Conservation (phyloP, 2,888 invertebrate genomes). For the Caenorhabditis sp. region DNA sequence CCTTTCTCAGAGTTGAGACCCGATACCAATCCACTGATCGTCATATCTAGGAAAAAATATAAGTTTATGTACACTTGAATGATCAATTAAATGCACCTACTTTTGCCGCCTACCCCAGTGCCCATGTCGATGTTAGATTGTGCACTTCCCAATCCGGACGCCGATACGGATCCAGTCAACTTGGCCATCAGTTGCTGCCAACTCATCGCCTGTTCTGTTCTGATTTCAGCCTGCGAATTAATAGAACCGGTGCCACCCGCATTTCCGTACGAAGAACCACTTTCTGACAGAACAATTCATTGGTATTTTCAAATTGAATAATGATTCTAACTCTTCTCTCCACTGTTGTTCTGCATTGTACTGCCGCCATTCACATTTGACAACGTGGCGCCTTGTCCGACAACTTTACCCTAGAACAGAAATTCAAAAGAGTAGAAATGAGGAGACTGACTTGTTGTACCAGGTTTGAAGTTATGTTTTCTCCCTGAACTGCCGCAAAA, state of each 20-base stretch:
- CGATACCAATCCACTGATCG: constrained; percentile 68
- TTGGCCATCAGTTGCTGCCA: constrained; percentile 67
- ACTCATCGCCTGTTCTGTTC: constrained; percentile 54
- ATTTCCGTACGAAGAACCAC: constrained; percentile 57
- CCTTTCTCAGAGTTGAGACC: constrained; percentile 64
- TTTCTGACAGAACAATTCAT: constrained; percentile 14
- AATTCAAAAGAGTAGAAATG: background rate
- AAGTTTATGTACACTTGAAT: background rate
- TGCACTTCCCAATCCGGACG: constrained; percentile 68
- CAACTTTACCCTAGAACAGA: constrained; percentile 57
- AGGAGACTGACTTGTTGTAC: constrained; percentile 17
- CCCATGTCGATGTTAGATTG: constrained; percentile 69
- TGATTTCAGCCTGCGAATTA: constrained; percentile 59
- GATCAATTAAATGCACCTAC: background rate
- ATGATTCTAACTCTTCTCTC: constrained; percentile 27
- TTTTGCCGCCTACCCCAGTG: constrained; percentile 59
- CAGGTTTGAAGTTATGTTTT: constrained; percentile 36
- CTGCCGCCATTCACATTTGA: constrained; percentile 58
- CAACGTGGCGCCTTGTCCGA: constrained; percentile 64
- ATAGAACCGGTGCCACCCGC: constrained; percentile 70
- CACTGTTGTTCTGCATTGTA: constrained; percentile 41
- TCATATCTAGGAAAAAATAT: constrained; percentile 56
- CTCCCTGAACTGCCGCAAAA: constrained; percentile 64
- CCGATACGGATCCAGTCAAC: constrained; percentile 63
- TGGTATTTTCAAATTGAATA: background rate